Evolutionary conservation across 2,113 vertebrate genomes (phyloP).

Genomic region (Megalops atlanticus): DNA sequence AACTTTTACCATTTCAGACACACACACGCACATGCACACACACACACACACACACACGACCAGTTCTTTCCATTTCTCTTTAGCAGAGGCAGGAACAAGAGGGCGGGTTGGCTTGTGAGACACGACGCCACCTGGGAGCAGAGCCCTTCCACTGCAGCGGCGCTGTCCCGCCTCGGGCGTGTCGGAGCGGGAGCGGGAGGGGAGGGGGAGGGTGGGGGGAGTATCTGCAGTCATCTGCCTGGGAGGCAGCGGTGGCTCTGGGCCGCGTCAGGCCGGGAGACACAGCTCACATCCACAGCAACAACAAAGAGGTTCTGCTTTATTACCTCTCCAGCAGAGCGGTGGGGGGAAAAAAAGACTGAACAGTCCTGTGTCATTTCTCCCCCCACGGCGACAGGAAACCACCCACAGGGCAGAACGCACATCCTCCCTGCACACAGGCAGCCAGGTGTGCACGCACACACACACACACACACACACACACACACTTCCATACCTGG

Average conservation of each 20-base stretch:
- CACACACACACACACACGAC: not conserved
- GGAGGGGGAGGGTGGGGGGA: no score
- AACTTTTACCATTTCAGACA: not conserved
- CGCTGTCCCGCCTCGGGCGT: slow-evolving; percentile 1
- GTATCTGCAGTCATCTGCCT: slow-evolving; percentile 25
- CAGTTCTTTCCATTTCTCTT: not conserved
- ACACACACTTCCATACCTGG: not conserved
- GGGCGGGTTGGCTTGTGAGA: not conserved
- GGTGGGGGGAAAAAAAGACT: not conserved
- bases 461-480: not conserved
- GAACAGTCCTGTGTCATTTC: slow-evolving; percentile 4
- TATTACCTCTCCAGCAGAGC: slow-evolving; percentile 19
- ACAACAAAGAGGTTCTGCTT: slow-evolving; percentile 25
- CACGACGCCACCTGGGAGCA: not conserved
- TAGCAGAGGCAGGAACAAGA: not conserved
- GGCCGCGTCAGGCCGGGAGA: slow-evolving; percentile 7
- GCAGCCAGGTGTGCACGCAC: not conserved
- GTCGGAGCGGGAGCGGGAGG: not conserved
- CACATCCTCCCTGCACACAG: not conserved
- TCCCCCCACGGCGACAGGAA: slow-evolving; percentile 16
- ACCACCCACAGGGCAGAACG: not conserved
- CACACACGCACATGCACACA: not conserved
- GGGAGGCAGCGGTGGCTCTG: slow-evolving; percentile 1
- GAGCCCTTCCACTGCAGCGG: not conserved
- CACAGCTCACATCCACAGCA: not conserved